Percentiles rank a stretch among this genome's conserved stretches.
phyloP scores from a whole-genome alignment of 1,140 invertebrate species.

The Philaenus spumarius region DNA sequence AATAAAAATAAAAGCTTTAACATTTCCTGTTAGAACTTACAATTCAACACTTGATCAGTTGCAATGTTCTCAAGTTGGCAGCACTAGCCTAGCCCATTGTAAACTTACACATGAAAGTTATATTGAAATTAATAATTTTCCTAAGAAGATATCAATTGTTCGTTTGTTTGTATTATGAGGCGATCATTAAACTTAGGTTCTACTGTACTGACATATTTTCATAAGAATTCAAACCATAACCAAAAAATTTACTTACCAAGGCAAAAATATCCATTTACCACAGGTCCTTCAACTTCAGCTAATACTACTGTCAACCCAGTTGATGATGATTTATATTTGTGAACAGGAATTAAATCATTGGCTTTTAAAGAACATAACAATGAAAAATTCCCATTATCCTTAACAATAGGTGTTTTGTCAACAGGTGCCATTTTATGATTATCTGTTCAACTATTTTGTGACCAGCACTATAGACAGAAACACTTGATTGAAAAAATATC shows the following conservation, averaged over 20 bases:
- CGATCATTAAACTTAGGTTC: not conserved
- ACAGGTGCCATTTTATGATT: conserved; percentile 44
- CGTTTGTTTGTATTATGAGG: not conserved
- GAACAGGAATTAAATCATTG: conserved; percentile 64
- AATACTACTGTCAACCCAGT: conserved; percentile 75
- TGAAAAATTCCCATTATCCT: conserved; percentile 44
- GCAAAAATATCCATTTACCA: conserved; percentile 80
- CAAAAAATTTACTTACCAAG: conserved; percentile 54
- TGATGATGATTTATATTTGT: conserved; percentile 70
- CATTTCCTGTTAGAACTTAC: too few relatives aligned
- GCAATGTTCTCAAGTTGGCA: too few relatives aligned
- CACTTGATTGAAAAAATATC: too few relatives aligned
- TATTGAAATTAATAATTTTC: too few relatives aligned
- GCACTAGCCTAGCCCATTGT: too few relatives aligned
- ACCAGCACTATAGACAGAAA: too few relatives aligned
- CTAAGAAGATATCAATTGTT: too few relatives aligned
- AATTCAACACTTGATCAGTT: too few relatives aligned
- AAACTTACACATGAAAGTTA: too few relatives aligned
- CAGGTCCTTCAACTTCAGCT: conserved; percentile 76
- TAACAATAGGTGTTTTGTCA: conserved; percentile 42
- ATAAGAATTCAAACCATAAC: too few relatives aligned
- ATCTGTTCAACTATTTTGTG: not conserved
- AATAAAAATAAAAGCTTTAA: too few relatives aligned
- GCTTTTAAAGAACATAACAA: conserved; percentile 54
- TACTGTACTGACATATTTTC: not conserved